These are phyloP conservation scores for Muscicapa adusta DNA, from an alignment of 2,113 vertebrate species.

Conservation along the genomic window DNA sequence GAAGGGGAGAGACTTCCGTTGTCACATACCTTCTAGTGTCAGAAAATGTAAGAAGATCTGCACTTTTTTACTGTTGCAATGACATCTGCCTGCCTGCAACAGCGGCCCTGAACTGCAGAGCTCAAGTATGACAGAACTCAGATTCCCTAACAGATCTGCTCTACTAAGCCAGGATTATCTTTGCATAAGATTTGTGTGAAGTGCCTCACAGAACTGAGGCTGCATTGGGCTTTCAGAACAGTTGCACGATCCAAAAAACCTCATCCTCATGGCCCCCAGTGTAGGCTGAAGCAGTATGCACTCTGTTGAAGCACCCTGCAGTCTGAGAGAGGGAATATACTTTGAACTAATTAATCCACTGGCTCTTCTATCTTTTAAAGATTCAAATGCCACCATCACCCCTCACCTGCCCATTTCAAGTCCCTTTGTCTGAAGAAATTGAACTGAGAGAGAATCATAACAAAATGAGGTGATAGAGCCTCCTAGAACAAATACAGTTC, in stretches of 20 bases:
- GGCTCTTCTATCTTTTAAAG: neutral
- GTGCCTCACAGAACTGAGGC: neutral
- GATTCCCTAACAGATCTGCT: neutral
- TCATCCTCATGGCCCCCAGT: neutral
- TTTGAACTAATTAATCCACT: neutral
- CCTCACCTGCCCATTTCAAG: neutral
- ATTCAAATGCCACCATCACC: neutral
- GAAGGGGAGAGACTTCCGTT: neutral
- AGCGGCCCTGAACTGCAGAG: neutral
- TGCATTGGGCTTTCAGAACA: neutral
- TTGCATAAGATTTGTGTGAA: neutral
- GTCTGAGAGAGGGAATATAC: neutral
- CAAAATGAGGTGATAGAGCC: neutral
- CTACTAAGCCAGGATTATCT: neutral
- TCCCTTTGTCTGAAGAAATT: neutral
- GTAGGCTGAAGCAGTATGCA: neutral
- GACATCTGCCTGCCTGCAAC: neutral
- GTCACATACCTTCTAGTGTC: neutral
- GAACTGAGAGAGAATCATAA: neutral
- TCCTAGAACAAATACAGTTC: neutral
- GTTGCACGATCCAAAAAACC: accelerated
- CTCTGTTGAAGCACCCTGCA: accelerated
- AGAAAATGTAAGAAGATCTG: neutral
- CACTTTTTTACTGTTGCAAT: neutral
- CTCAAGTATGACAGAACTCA: neutral